Base-by-base conservation (phyloP, 2,888 invertebrate species). In the Scaptomyza reducta region DNA sequence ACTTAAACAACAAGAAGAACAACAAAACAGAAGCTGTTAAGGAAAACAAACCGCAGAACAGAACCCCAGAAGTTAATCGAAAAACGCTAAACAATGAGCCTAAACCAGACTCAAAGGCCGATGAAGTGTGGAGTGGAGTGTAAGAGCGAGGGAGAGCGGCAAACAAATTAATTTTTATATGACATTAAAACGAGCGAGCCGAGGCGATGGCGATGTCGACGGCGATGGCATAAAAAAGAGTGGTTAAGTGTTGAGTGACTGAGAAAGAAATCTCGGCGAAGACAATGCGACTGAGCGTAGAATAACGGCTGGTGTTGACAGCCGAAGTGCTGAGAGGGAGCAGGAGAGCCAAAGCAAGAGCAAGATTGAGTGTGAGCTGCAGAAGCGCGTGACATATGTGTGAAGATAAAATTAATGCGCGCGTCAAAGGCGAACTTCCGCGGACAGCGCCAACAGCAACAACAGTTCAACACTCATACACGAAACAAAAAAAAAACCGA, bases 121-220 rank as follows among this genome's bases (percentile, higher is more conserved):
- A 6, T 1, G n/a, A 47, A 50, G 68, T 59, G 41, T 56, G 44
- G 50, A 57, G 57, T 1, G 31, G 2, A 25, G 57, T 14, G 16
- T 22, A 22, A 2, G 54, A 22, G 59, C 3, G 33, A 4, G 16
- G 41, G 16, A 7, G 81, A 85, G 79, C 76, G 78, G 71, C 87
- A 77, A 89, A 82, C 87, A 87, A 89, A 89, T 89, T 88, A 87
- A 89, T 88, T 87, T 89, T 87, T 87, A 88, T 87, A 82, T 84
- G 84, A 84, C 87, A 88, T 84, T 81, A 88, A 84, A 88, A 81
- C 88, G 88, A 88, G 85, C 84, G 80, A 79, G 57, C 62, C 70
- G 83, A 86, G 70, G 80, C 88, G 79, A 75, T 69, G 68, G 71
- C 56, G 60, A 74, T 65, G 69, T 13, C 10, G 7, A 14, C 1